Conservation (phyloP, 2,888 invertebrate species). For the Exocentrus adspersus region DNA sequence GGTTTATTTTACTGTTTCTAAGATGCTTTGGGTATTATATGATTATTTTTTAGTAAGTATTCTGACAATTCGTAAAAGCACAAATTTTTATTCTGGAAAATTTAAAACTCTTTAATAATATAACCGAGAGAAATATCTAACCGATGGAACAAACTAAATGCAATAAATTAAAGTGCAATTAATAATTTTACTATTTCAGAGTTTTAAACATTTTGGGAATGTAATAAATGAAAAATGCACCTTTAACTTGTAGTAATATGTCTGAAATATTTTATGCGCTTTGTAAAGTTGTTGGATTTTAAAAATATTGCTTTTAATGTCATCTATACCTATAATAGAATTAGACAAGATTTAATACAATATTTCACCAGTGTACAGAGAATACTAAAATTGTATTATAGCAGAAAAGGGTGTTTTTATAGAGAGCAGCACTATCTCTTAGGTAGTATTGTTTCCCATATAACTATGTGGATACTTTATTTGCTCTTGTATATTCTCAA, state of each 20-base stretch:
- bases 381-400: conserved; percentile 25
- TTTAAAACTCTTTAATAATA: conserved; percentile 33
- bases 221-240: conserved; percentile 10
- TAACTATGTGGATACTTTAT: not conserved
- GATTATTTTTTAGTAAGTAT: not conserved
- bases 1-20: conserved; percentile 22
- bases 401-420: conserved; percentile 12
- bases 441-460: not conserved
- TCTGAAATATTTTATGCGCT: conserved; percentile 11
- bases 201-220: conserved; percentile 40
- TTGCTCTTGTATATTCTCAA: not conserved
- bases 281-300: conserved; percentile 16
- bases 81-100: conserved; percentile 27
- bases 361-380: conserved; percentile 30
- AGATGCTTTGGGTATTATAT: conserved; percentile 13
- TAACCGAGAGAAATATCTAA: conserved; percentile 12
- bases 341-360: conserved; percentile 19
- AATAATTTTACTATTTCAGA: conserved; percentile 23
- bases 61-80: conserved; percentile 8
- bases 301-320: conserved; percentile 27
- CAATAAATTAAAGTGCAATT: conserved; percentile 47
- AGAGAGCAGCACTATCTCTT: not conserved
- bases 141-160: conserved; percentile 31
- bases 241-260: conserved; percentile 13
- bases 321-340: conserved; percentile 26